Conservation (phyloP, 2,113 vertebrate species). For the Noctilio leporinus region DNA sequence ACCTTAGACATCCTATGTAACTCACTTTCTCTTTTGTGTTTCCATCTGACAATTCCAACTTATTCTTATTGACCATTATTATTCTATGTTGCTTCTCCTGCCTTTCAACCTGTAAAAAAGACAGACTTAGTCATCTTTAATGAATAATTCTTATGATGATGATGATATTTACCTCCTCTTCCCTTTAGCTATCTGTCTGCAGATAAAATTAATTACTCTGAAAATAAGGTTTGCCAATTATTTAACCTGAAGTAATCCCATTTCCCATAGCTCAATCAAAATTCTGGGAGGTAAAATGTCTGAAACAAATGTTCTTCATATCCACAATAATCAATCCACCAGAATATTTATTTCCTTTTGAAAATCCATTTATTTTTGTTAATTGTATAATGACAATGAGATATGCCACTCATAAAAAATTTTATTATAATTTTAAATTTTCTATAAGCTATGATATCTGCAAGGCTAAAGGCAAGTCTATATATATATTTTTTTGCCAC, state of each 20-base stretch:
- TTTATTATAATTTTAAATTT: neutral
- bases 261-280: slow-evolving; percentile 57
- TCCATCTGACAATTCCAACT: neutral
- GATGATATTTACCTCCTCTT: neutral
- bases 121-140: neutral
- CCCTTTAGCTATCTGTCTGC: neutral
- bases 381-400: neutral
- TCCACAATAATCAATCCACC: neutral
- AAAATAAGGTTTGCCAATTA: slow-evolving; percentile 38
- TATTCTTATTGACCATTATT: neutral
- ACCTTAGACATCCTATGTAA: neutral
- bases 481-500: slow-evolving; percentile 64
- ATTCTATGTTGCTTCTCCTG: neutral
- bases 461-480: slow-evolving; percentile 49
- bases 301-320: neutral
- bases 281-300: slow-evolving; percentile 45
- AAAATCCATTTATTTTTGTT: neutral
- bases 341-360: neutral
- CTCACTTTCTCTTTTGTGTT: neutral
- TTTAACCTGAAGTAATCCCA: slow-evolving; percentile 60
- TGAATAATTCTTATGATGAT: neutral
- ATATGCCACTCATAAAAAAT: neutral
- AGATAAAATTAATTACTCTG: slow-evolving; percentile 42
- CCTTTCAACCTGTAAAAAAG: neutral
- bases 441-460: slow-evolving; percentile 33